Conservation (phyloP, 2,888 invertebrate species). For the Nesidiocoris tenuis region DNA sequence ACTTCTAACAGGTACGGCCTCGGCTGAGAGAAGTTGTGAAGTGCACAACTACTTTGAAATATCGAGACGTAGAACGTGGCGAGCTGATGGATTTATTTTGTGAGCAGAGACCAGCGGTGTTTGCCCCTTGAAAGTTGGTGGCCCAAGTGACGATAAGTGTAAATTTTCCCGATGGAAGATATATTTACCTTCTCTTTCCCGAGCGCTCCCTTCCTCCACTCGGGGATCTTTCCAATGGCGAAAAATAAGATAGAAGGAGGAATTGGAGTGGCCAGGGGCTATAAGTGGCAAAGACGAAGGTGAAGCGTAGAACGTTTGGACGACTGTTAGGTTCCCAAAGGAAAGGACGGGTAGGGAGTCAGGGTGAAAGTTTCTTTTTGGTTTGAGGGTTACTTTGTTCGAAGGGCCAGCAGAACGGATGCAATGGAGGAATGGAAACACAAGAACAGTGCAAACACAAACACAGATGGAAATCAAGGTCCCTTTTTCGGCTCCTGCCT, state of each 20-base stretch:
- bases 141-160: not conserved
- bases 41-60: not conserved
- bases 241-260: not conserved
- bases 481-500: not conserved
- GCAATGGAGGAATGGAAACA: conserved; percentile 16
- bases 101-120: not conserved
- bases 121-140: not conserved
- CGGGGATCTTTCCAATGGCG: not conserved
- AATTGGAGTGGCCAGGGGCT: not conserved
- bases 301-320: not conserved
- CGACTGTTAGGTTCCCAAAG: not conserved
- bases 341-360: not conserved
- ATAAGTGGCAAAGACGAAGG: not conserved
- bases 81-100: not conserved
- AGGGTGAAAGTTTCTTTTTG: too few species aligned
- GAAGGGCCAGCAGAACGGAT: not conserved
- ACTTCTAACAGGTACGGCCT: too few species aligned
- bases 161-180: not conserved
- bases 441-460: conserved; percentile 30
- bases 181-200: not conserved
- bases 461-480: conserved; percentile 27
- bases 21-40: not conserved
- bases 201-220: not conserved
- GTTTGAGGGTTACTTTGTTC: not conserved
- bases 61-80: not conserved